Base-by-base conservation (phyloP, 2,888 invertebrate genomes). In the Ephialtes manifestator region DNA sequence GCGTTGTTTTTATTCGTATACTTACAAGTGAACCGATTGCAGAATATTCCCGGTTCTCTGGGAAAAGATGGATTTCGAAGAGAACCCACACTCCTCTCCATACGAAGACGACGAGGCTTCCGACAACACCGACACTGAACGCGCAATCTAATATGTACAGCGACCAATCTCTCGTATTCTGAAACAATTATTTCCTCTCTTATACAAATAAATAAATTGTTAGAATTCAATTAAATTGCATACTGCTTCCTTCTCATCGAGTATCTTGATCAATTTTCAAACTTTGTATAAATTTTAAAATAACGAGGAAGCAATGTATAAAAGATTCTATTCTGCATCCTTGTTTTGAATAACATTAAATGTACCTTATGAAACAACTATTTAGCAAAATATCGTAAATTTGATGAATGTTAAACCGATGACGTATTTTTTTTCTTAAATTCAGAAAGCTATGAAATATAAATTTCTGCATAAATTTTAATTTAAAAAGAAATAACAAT, bases 41-140 rank as follows among this genome's bases (percentile, higher is more conserved):
- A 4, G 98, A 98, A 89, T 95, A 95, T 78, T 95, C 94, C 28
- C 92, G 94, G 90, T 97, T 95, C 0, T 96, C 96, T 7, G 97
- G 97, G 92, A 96, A 98, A n/a, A 98, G 95, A 92, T 96, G 96
- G 88, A 97, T 95, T 94, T 98, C 98, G 74, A 98, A 95, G 71
- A 98, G 94, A 7, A 96, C 96, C 98, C 98, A 98, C 35, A 96
- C 95, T 35, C 98, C 98, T 89, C 98, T 95, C 98, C 98, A 98
- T 67, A 97, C 97, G 93, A 98, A 97, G 2, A 98, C 97, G 70
- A 98, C 97, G 86, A 98, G 95, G 0, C 97, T 97, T 0, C 98
- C 98, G 88, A 98, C 96, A 81, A 98, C 96, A 35, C 97, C 95
- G 87, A 98, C 97, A 11, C 98, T 98, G 95, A 98, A 98, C 83